Conservation (phyloP, 2,113 vertebrate genomes). For the Engraulis encrasicolus region DNA sequence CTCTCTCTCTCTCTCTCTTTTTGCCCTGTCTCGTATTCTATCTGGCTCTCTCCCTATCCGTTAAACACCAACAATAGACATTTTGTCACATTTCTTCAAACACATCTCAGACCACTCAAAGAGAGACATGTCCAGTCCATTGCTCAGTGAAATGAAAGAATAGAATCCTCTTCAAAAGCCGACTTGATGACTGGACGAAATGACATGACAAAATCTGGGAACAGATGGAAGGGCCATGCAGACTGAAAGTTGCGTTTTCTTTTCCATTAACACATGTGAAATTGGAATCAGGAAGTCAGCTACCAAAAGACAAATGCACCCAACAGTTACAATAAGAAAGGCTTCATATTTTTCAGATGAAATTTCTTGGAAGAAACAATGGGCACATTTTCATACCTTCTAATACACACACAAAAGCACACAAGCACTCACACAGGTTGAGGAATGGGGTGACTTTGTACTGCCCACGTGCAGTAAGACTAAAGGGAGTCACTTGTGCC, state of each 20-base stretch:
- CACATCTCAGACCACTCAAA: background rate
- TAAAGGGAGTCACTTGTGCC: too few relatives aligned
- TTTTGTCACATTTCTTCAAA: background rate
- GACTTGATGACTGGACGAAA: background rate
- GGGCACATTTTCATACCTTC: background rate
- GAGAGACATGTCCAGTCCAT: background rate
- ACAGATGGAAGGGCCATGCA: background rate
- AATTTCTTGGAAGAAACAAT: background rate
- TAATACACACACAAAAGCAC: constrained; percentile 28
- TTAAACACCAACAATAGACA: background rate
- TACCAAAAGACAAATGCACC: background rate
- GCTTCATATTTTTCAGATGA: too few relatives aligned
- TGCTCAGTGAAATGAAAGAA: background rate
- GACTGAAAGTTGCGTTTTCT: background rate
- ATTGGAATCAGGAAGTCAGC: background rate
- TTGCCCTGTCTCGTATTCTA: too few relatives aligned
- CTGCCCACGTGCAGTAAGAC: too few relatives aligned
- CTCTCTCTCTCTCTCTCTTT: too few relatives aligned
- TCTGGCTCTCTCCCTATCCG: background rate
- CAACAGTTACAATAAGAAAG: background rate
- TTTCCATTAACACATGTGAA: background rate
- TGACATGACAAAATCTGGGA: background rate
- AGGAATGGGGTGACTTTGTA: too few relatives aligned
- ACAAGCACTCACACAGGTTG: constrained; percentile 21
- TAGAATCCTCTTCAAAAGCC: background rate